Percentiles rank a stretch among this genome's conserved stretches.
Evolutionary conservation across 2,888 invertebrate genomes (phyloP).

Genomic region (Helobdella robusta): DNA sequence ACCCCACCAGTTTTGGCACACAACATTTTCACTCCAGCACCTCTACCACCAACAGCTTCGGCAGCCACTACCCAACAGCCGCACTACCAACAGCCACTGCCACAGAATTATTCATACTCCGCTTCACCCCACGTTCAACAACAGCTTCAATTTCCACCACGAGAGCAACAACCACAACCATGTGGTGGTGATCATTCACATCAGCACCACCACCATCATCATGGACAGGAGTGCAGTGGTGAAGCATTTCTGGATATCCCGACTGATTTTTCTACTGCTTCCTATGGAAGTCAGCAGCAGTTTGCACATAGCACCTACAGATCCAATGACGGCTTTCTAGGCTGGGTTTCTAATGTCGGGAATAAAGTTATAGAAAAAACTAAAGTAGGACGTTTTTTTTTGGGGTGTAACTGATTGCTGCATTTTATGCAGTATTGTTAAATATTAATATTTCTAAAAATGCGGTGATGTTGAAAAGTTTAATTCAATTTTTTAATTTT

Average conservation of each 20-base stretch:
- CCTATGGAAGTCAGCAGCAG: conserved; percentile 15
- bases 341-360: conserved; percentile 45
- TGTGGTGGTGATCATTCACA: not conserved
- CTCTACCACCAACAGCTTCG: too few relatives aligned
- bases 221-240: conserved; percentile 6
- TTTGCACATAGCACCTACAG: too few relatives aligned
- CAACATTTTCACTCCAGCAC: not conserved
- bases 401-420: not conserved
- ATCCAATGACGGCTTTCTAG: conserved; percentile 31
- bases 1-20: not conserved
- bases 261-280: not conserved
- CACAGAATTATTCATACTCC: not conserved
- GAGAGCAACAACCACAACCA: not conserved
- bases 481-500: too few relatives aligned
- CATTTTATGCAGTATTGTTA: not conserved
- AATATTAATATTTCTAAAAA: conserved; percentile 5
- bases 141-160: not conserved
- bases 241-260: conserved; percentile 17
- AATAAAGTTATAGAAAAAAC: conserved; percentile 47
- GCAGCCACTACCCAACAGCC: too few relatives aligned
- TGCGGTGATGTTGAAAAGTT: not conserved
- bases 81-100: conserved; percentile 9
- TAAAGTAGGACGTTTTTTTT: conserved; percentile 37
- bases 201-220: conserved; percentile 1
- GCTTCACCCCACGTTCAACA: not conserved